phyloP scores from a whole-genome alignment of 2,888 invertebrate genomes.

The Drosophila imparisetae region DNA sequence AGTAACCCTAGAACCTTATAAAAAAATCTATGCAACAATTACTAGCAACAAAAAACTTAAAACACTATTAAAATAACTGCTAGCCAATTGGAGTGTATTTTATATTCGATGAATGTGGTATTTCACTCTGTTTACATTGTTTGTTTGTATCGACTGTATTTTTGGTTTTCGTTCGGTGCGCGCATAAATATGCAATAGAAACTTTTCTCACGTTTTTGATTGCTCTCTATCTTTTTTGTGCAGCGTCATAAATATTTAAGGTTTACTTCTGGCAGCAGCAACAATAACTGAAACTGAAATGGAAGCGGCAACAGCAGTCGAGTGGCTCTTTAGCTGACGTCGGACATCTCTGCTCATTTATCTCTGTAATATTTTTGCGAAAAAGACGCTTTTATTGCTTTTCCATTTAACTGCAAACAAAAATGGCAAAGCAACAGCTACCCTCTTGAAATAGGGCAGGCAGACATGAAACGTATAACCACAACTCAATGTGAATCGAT shows the following conservation, averaged over 20 bases:
- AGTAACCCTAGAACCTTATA: not conserved
- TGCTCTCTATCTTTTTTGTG: constrained; percentile 63
- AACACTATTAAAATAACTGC: not conserved
- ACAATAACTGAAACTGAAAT: constrained; percentile 2
- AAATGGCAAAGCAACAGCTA: constrained; percentile 24
- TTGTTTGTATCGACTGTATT: constrained; percentile 25
- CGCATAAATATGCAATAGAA: constrained; percentile 78
- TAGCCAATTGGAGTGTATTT: constrained; percentile 28
- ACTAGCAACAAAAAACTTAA: not conserved
- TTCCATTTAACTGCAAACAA: constrained; percentile 28
- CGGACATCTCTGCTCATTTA: constrained; percentile 34
- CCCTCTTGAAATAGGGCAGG: not conserved
- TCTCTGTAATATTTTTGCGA: constrained; percentile 27
- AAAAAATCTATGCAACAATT: not conserved
- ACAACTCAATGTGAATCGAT: constrained; percentile 1
- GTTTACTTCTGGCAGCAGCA: constrained; percentile 48
- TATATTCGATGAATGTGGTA: constrained; percentile 7
- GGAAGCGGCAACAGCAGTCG: constrained; percentile 21
- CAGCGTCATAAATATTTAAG: constrained; percentile 77
- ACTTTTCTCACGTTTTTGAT: constrained; percentile 80
- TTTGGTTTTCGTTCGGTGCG: constrained; percentile 39
- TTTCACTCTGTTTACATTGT: not conserved
- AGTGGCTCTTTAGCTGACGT: not conserved
- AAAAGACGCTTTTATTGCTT: constrained; percentile 27
- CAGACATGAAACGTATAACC: not conserved